Base-by-base conservation (phyloP, 2,113 vertebrate genomes). In the Trogon melanurus region DNA sequence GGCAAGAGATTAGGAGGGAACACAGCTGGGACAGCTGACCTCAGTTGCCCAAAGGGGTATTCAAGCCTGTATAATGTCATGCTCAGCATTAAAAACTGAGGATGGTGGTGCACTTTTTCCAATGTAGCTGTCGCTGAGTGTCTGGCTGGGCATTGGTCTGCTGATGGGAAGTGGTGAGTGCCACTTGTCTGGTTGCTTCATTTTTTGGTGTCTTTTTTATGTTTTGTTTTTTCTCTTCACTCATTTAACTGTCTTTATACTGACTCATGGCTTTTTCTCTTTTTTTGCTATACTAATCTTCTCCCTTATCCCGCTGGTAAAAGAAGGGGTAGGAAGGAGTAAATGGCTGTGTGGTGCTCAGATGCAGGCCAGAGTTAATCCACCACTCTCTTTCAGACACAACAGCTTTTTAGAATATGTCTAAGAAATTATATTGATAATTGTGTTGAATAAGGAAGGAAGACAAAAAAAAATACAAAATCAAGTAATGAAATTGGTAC, bases 91-190 rank as follows among this genome's bases (percentile, higher is more conserved):
- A 41, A 41, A 41, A 41, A 41, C 38, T 41, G 15, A 10, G 9
- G 6, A 1, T 22, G 12, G 0, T 53, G 15, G 8, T 2, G 1
- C 8, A 12, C 7, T 30, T 85, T 30, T 75, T 58, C n/a, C 26
- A 50, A 23, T 38, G 20, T 13, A 75, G 7, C 7, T 44, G 9
- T n/a, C 88, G 19, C 44, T 56, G 67, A 67, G 26, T 71, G 26
- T 15, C 11, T 51, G 38, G 2, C 14, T 44, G 25, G 22, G 10
- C 7, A 13, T 13, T 44, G 8, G 2, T 54, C 67, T 86, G 20
- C 53, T 41, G 27, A 30, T 10, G 29, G 26, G 8, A 57, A 13
- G 6, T 27, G 11, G 10, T 32, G 30, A 64, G 18, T 80, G 36
- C 5, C 7, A 22, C 3, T 57, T 47, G 9, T 5, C 61, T 83